Percentiles rank a stretch among this genome's conserved stretches.
Conservation (phyloP, 2,797 vertebrate genomes). For the Nyctibius grandis region DNA sequence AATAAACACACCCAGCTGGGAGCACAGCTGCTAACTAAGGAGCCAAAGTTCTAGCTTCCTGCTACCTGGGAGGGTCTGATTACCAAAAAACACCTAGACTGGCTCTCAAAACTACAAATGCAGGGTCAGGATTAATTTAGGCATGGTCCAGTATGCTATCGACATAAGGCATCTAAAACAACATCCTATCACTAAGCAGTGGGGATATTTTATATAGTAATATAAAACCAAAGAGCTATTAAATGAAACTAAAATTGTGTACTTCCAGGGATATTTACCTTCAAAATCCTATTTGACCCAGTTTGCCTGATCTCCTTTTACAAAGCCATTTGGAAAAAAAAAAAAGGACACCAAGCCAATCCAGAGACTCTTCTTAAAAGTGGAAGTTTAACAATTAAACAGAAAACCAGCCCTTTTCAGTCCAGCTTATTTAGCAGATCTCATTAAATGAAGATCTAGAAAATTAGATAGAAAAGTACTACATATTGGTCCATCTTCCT, state of each 20-base stretch:
- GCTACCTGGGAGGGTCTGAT: constrained; percentile 69
- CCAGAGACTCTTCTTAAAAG: neutral
- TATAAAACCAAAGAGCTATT: neutral
- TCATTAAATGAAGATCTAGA: neutral
- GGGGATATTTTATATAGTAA: neutral
- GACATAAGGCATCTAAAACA: neutral
- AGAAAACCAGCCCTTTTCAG: neutral
- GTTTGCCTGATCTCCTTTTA: neutral
- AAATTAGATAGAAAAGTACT: neutral
- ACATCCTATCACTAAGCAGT: neutral
- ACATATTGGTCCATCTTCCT: neutral
- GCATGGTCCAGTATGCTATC: neutral
- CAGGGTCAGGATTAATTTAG: constrained; percentile 6
- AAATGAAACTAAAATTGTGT: neutral
- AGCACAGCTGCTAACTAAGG: constrained; percentile 72
- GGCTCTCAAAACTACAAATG: constrained; percentile 36
- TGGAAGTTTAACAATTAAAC: neutral
- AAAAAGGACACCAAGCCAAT: neutral
- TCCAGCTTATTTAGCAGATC: neutral
- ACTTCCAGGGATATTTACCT: neutral
- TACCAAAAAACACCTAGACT: constrained; percentile 54
- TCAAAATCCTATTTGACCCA: constrained; percentile 7
- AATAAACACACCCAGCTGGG: constrained; percentile 73
- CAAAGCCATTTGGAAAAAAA: neutral
- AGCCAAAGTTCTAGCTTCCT: constrained; percentile 50